Evolutionary conservation across 2,888 invertebrate genomes (phyloP).

Genomic region (Chydorus sphaericus): DNA sequence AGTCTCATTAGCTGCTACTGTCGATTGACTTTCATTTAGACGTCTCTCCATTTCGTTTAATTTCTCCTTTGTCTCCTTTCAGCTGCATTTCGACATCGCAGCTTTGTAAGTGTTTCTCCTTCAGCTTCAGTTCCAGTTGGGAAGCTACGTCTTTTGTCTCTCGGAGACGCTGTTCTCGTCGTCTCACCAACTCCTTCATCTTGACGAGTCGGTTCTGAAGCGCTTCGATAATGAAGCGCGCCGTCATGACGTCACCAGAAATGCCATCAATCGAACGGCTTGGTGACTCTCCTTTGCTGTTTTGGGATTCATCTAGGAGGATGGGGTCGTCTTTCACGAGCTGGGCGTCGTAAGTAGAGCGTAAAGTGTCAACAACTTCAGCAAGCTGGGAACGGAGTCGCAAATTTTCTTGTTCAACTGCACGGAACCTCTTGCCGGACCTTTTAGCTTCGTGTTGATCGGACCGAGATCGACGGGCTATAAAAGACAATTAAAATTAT

Average conservation of each 20-base stretch:
- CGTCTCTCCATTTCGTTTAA: neutral
- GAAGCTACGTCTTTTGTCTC: slow-evolving; percentile 3
- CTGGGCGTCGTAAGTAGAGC: slow-evolving; percentile 3
- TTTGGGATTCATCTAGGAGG: neutral
- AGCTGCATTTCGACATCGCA: slow-evolving; percentile 9
- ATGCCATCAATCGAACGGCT: slow-evolving; percentile 1
- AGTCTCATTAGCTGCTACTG: neutral
- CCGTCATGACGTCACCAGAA: neutral
- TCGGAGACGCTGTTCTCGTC: slow-evolving; percentile 6
- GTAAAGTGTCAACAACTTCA: slow-evolving; percentile 18
- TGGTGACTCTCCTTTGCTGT: neutral
- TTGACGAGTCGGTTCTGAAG: slow-evolving; percentile 21
- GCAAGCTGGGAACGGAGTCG: slow-evolving; percentile 29
- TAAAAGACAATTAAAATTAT: neutral
- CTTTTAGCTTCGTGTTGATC: slow-evolving; percentile 18
- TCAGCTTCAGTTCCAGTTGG: slow-evolving; percentile 13
- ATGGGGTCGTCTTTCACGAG: neutral
- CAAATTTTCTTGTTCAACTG: slow-evolving; percentile 34
- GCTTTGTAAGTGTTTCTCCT: slow-evolving; percentile 6
- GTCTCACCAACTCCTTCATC: slow-evolving; percentile 11
- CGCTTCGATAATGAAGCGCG: slow-evolving; percentile 5
- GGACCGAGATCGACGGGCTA: slow-evolving; percentile 1
- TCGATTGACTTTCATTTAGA: neutral
- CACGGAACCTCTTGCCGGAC: slow-evolving; percentile 21
- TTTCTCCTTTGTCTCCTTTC: slow-evolving; percentile 10